These are phyloP conservation scores for Torymus aiolomorphi DNA, from an alignment of 2,888 invertebrate species.

Conservation along the genomic window DNA sequence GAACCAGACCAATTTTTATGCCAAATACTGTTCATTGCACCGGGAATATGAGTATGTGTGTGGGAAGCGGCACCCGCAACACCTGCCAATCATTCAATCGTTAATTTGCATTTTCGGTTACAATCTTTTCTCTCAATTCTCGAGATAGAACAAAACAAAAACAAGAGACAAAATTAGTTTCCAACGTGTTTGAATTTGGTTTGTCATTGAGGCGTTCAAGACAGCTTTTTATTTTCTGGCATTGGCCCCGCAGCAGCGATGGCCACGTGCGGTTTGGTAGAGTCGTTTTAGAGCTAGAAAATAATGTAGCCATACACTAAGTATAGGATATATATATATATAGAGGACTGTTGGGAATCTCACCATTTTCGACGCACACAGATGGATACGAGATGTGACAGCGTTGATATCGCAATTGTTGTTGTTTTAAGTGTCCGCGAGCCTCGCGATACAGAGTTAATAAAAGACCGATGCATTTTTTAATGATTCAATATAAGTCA, in stretches of 20 bases:
- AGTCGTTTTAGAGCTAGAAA: slow-evolving; percentile 73
- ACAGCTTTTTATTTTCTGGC: slow-evolving; percentile 68
- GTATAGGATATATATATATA: slow-evolving; percentile 62
- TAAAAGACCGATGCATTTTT: slow-evolving; percentile 33
- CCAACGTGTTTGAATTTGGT: slow-evolving; percentile 55
- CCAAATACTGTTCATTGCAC: slow-evolving; percentile 70
- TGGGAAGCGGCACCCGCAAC: slow-evolving; percentile 70
- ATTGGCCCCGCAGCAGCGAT: slow-evolving; percentile 69
- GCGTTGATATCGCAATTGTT: slow-evolving; percentile 73
- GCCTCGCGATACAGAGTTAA: slow-evolving; percentile 5
- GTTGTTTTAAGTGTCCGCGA: slow-evolving; percentile 50
- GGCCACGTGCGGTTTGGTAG: slow-evolving; percentile 71
- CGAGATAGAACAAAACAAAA: slow-evolving; percentile 49
- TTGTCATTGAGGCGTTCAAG: slow-evolving; percentile 63
- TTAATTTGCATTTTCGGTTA: slow-evolving; percentile 61
- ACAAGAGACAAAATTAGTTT: slow-evolving; percentile 42
- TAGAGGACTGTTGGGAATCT: slow-evolving; percentile 73
- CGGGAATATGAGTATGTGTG: slow-evolving; percentile 53
- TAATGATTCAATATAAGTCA: slow-evolving; percentile 40
- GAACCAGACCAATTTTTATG: slow-evolving; percentile 69
- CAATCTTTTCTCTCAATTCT: slow-evolving; percentile 55
- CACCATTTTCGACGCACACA: slow-evolving; percentile 75
- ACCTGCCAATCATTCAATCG: slow-evolving; percentile 72
- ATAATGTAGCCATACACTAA: slow-evolving; percentile 70
- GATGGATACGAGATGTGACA: slow-evolving; percentile 75